Evolutionary conservation across 2,888 invertebrate genomes (phyloP), one percentile per base, ranked within the genome.

Genomic region (Periphyllus acericola): DNA sequence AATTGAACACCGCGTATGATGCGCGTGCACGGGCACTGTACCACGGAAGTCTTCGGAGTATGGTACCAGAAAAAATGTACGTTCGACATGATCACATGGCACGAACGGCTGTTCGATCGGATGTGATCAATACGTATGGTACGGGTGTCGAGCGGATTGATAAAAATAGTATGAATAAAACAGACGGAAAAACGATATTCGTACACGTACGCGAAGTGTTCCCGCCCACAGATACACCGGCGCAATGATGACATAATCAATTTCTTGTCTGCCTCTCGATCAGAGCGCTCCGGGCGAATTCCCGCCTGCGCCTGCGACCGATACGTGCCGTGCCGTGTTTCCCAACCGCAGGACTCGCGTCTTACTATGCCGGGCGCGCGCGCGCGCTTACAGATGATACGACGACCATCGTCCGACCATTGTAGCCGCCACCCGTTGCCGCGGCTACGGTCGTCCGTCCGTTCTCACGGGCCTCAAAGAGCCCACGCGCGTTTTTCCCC

Each of bases 241-340:
- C 76, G 76, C 86, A 74, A 87, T 87, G 86, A 87, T 87, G 86
- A 87, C 86, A 87, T 87, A 87, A 87, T 87, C 86, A 87, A 87
- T 87, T 87, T 87, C 86, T 87, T 87, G 86, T 87, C 86, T 80
- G 86, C 60, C 72, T 87, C 74, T 80, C 86, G 80, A 79, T 79
- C 79, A 36, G 36, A 40, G 17, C 72, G 86, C 86, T 80, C 80
- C 80, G 80, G 86, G 86, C 86, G 86, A 87, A 87, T 87, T 87
- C 86, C 80, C 86, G 86, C 86, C 86, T 60, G 72, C 79, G 52
- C 46, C 75, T n/a, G 75, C 75, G 46, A 46, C 46, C 46, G 3
- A 46, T 46, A n/a, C n/a, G n/a, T n/a, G n/a, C n/a, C n/a, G n/a
- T n/a, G n/a, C n/a, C n/a, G 40, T 46, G 76, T 68, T 85, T 85